Evolutionary conservation across 2,113 vertebrate species (phyloP).

Genomic region (Macroglossus sobrinus): DNA sequence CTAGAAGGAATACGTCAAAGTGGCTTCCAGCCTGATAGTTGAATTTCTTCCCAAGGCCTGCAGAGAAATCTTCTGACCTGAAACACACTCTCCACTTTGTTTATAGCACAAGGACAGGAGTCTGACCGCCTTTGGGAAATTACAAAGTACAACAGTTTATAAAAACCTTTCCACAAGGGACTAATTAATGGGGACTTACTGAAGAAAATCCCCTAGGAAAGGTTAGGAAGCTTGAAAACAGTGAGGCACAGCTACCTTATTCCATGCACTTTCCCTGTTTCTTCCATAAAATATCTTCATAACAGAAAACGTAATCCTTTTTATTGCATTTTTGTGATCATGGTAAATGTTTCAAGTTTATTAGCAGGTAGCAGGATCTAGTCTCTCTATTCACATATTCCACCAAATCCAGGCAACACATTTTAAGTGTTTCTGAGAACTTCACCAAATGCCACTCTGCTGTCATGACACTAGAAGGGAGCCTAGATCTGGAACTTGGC

Average conservation of each 20-base stretch:
- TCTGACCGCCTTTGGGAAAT: background rate
- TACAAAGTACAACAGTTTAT: background rate
- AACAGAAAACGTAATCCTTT: background rate
- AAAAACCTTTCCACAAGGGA: background rate
- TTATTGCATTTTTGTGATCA: background rate
- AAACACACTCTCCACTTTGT: background rate
- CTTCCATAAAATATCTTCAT: background rate
- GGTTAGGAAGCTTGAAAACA: background rate
- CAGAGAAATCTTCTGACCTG: background rate
- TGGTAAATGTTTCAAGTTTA: background rate
- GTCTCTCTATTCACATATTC: background rate
- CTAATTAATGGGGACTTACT: background rate
- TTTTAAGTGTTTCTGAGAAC: background rate
- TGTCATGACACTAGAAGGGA: no score
- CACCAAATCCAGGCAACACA: background rate
- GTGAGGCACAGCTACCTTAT: background rate
- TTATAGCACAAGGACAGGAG: background rate
- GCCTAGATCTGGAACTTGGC: background rate
- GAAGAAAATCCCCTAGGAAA: background rate
- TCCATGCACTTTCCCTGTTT: background rate
- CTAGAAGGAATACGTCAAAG: background rate
- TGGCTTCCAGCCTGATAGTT: background rate
- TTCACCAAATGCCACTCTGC: background rate
- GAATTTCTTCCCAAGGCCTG: background rate
- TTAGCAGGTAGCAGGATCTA: background rate